These are phyloP conservation scores for Bolinopsis microptera DNA, from an alignment of 37 sponge, comb jelly and placozoan species.

Conservation along the genomic window DNA sequence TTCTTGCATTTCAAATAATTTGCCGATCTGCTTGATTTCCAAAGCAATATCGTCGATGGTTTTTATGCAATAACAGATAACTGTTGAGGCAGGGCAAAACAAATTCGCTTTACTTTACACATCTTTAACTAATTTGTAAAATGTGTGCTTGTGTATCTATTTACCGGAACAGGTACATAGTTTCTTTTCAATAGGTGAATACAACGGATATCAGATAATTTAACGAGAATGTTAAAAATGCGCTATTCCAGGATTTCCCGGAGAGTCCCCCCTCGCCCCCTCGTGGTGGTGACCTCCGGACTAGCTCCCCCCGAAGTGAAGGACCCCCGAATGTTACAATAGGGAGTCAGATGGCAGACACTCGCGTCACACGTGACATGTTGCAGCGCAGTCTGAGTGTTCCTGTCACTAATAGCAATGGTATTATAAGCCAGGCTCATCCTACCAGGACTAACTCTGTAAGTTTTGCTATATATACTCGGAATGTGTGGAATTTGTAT, in stretches of 20 bases:
- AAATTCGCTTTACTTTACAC: background rate
- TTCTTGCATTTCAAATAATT: slow-evolving; percentile 32
- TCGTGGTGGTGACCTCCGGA: background rate
- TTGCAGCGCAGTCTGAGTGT: slow-evolving; percentile 1
- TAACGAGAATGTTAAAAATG: background rate
- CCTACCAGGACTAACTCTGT: background rate
- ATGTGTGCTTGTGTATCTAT: background rate
- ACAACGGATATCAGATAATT: background rate
- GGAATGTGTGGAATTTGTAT: too few species aligned
- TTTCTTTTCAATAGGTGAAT: background rate
- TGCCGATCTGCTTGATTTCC: slow-evolving; percentile 41
- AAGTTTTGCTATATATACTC: too few species aligned
- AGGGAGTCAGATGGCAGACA: background rate
- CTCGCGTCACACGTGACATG: background rate
- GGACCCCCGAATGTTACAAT: background rate
- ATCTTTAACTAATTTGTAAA: background rate
- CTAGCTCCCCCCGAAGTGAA: background rate
- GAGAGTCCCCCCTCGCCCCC: slow-evolving; percentile 42
- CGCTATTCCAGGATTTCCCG: slow-evolving; percentile 27
- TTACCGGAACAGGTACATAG: background rate
- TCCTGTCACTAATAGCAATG: background rate
- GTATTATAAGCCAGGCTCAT: background rate
- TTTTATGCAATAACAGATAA: background rate
- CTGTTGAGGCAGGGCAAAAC: background rate
- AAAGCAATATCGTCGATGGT: background rate